Evolutionary conservation across 2,888 invertebrate species (phyloP), one percentile per base, ranked within the genome.

Genomic region (Epinotia brunnichana): DNA sequence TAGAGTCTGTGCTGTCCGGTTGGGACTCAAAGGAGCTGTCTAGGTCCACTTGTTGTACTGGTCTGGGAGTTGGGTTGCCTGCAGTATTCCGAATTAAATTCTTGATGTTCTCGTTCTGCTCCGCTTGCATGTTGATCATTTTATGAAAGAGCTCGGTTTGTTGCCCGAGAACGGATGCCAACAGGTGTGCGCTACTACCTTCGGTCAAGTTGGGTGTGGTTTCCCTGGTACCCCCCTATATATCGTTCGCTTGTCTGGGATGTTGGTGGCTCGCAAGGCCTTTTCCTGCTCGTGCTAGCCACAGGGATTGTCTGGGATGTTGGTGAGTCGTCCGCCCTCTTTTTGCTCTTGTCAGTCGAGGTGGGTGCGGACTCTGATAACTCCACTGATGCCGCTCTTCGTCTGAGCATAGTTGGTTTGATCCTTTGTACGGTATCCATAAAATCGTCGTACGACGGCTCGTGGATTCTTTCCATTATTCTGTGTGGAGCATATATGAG

Each of bases 81-180:
- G 39, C 39, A 39, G 7, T 17, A 15, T 17, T n/a, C 51, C 15
- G n/a, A 17, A 51, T 51, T 15, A 51, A 15, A 5, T n/a, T 51
- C 17, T 51, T 17, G 3, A 51, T 51, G 5, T 51, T 51, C 39
- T 39, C 39, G 7, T 53, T 53, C 53, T 53, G 53, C 17, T 53
- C 17, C n/a, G 17, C 53, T 53, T 53, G 53, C 53, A 53, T 53
- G 17, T n/a, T 17, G 53, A 53, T 53, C 53, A 53, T 53, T 53
- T 53, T 53, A 53, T 53, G 17, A 17, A 53, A 53, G 9, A 53
- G n/a, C 5, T 53, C 53, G 0, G 53, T 53, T 53, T 53, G 53
- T 17, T 53, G 53, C 3, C 53, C 53, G 3, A 53, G n/a, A 17
- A 53, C 53, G 9, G 53, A 53, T 1, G 17, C 53, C 53, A 53